Evolutionary conservation across 2,113 vertebrate species (phyloP).

Genomic region (Desmodus rotundus): DNA sequence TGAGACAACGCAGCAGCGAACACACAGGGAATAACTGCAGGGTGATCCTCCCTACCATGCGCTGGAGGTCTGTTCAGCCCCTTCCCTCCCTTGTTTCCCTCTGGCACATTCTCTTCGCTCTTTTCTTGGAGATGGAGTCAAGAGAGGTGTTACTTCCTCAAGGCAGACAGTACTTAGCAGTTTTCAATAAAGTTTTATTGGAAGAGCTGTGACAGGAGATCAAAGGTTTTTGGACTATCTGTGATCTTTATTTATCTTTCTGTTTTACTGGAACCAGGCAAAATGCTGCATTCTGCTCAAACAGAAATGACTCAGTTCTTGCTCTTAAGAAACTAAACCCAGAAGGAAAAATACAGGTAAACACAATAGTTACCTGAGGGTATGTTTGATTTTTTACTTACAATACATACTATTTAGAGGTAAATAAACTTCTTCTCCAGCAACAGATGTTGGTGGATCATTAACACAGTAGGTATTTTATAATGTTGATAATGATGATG

Average conservation of each 20-base stretch:
- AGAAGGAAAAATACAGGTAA: neutral
- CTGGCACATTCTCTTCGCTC: too few relatives aligned
- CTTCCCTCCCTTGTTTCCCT: neutral
- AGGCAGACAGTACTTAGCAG: neutral
- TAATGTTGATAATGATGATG: neutral
- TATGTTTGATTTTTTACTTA: neutral
- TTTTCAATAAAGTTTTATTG: neutral
- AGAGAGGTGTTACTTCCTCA: neutral
- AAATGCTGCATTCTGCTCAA: neutral
- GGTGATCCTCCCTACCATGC: neutral
- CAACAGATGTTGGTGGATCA: neutral
- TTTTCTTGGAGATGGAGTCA: neutral
- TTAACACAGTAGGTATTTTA: neutral
- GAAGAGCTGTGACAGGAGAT: neutral
- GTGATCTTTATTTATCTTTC: neutral
- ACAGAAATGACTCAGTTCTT: neutral
- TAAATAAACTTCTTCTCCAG: neutral
- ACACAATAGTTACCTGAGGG: neutral
- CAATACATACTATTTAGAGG: neutral
- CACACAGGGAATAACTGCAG: neutral
- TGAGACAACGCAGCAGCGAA: fast-evolving
- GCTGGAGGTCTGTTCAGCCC: neutral
- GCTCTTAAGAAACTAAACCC: neutral
- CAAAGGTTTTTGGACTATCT: neutral
- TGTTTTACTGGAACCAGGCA: neutral